Percentiles rank a stretch among this genome's conserved stretches.
These are phyloP conservation scores for Chloroceryle aenea DNA, from an alignment of 2,113 vertebrate genomes.

Conservation along the genomic window DNA sequence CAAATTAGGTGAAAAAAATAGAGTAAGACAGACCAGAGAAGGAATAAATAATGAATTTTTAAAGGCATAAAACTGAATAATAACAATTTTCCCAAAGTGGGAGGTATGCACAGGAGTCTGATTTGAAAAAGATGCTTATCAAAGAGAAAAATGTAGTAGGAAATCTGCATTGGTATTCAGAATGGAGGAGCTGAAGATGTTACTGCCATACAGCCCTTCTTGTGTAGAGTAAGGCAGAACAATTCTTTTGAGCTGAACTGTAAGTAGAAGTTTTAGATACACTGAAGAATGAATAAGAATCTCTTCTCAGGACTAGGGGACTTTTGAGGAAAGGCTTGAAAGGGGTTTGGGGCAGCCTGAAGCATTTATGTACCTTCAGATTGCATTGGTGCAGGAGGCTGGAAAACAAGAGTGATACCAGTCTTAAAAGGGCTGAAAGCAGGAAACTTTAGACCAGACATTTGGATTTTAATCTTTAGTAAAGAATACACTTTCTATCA, in stretches of 20 bases:
- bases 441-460: neutral
- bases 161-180: neutral
- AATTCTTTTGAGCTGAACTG: neutral
- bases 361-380: neutral
- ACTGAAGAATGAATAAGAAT: neutral
- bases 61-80: neutral
- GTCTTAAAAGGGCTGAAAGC: neutral
- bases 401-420: neutral
- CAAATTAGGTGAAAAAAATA: neutral
- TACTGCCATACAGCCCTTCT: neutral
- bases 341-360: neutral
- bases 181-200: neutral
- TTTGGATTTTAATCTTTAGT: neutral
- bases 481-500: neutral
- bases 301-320: neutral
- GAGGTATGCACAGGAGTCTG: neutral
- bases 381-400: neutral
- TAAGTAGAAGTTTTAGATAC: neutral
- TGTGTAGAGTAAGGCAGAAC: neutral
- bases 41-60: neutral
- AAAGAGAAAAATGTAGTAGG: neutral
- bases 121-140: neutral
- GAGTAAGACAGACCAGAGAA: neutral
- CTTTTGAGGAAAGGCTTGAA: neutral
- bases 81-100: neutral